Percentiles rank a stretch among this genome's conserved stretches.
Evolutionary conservation across 2,888 invertebrate species (phyloP).

Genomic region (Encarsia formosa): DNA sequence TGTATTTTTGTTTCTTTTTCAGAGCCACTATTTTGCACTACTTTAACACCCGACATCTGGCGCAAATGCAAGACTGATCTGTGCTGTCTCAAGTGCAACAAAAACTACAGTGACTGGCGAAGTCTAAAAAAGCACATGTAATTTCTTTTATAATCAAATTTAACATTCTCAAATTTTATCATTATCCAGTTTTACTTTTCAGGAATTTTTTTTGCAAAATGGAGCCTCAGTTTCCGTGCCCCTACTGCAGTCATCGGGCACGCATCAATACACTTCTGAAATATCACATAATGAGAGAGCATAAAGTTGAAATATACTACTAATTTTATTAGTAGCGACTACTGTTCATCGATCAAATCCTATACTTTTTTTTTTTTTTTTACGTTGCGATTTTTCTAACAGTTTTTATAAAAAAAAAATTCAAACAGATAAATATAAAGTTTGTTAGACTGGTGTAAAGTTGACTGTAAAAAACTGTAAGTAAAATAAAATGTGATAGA

Average conservation of each 20-base stretch:
- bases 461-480: no score
- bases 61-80: conserved; percentile 36
- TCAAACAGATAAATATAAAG: no score
- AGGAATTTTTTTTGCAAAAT: conserved; percentile 43
- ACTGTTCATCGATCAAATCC: no score
- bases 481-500: no score
- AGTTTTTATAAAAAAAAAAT: no score
- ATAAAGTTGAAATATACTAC: conserved; percentile 13
- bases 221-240: conserved; percentile 35
- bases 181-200: no score
- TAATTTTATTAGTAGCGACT: no score
- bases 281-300: conserved; percentile 39
- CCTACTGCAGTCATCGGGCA: conserved; percentile 37
- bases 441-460: no score
- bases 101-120: conserved; percentile 40
- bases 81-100: conserved; percentile 38
- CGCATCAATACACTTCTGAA: conserved; percentile 34
- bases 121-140: conserved; percentile 41
- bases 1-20: conserved; percentile 23
- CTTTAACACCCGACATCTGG: conserved; percentile 36
- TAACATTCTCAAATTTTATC: no score
- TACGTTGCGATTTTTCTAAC: no score
- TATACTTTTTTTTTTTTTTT: no score
- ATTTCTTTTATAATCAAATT: no score
- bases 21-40: conserved; percentile 39